These are phyloP conservation scores for Podarcis cretensis DNA, from an alignment of 2,113 vertebrate species.

Conservation along the genomic window DNA sequence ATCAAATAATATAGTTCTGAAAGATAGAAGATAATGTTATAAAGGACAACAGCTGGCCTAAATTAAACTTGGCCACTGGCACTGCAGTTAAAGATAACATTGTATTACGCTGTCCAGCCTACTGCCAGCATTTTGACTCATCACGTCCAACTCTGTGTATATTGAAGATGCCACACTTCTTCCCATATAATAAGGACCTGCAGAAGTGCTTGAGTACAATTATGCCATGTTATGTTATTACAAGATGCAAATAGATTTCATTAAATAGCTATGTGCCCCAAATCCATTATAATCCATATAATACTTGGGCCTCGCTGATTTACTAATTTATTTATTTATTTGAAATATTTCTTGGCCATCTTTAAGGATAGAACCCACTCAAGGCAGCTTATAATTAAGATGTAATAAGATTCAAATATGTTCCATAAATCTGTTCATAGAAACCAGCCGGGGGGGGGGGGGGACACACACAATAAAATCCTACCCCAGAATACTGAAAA, in stretches of 20 bases:
- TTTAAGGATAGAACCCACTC: too few relatives aligned
- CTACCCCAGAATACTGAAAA: too few relatives aligned
- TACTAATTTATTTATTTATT: not conserved
- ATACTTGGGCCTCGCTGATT: not conserved
- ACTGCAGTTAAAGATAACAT: slow-evolving; percentile 13
- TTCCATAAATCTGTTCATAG: too few relatives aligned
- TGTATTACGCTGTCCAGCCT: not conserved
- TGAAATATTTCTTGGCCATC: too few relatives aligned
- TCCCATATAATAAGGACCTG: not conserved
- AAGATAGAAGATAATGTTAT: slow-evolving; percentile 42
- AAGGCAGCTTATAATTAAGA: too few relatives aligned
- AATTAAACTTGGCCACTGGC: slow-evolving; percentile 24
- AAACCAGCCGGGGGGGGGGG: too few relatives aligned
- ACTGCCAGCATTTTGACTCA: not conserved
- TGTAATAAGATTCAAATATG: too few relatives aligned
- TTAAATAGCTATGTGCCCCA: too few relatives aligned
- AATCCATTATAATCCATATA: not conserved
- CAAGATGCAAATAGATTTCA: slow-evolving; percentile 16
- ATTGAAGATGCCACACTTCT: not conserved
- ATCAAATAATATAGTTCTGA: slow-evolving; percentile 51
- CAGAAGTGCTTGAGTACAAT: not conserved
- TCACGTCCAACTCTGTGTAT: not conserved
- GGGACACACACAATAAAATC: too few relatives aligned
- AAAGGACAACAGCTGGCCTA: slow-evolving; percentile 48
- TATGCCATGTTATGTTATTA: not conserved